These are phyloP conservation scores for Centropyge bicolor DNA, from an alignment of 2,797 vertebrate species.

Conservation along the genomic window DNA sequence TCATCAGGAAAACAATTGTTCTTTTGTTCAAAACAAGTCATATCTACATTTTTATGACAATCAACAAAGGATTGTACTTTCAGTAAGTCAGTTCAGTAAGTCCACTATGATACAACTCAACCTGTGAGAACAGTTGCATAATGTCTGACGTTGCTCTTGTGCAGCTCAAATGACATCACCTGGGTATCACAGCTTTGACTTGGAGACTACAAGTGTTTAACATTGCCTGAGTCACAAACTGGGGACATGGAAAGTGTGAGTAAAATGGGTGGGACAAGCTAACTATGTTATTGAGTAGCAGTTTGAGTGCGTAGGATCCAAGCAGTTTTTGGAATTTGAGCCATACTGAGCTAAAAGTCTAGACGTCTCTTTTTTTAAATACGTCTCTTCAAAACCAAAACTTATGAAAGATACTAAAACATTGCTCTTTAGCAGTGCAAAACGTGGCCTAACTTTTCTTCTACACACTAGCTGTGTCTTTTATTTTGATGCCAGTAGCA, in stretches of 20 bases:
- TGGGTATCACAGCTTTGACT: not conserved
- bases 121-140: slow-evolving; percentile 1
- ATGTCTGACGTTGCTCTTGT: not conserved
- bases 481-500: not conserved
- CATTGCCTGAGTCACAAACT: too few species aligned
- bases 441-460: not conserved
- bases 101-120: not conserved
- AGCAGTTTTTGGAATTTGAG: not conserved
- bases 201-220: not conserved
- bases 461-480: not conserved
- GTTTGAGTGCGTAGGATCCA: not conserved
- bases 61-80: not conserved
- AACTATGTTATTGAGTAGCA: not conserved
- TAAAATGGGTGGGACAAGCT: not conserved
- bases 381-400: not conserved
- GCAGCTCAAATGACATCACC: not conserved
- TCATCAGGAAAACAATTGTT: not conserved
- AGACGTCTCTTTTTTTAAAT: not conserved
- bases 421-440: not conserved
- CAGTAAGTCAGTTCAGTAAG: slow-evolving; percentile 2
- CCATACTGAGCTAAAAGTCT: not conserved
- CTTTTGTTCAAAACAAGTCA: not conserved
- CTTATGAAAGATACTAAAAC: not conserved
- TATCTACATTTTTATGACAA: not conserved
- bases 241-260: too few species aligned